Conservation (phyloP, 1,140 invertebrate species). For the Telenomus remus region DNA sequence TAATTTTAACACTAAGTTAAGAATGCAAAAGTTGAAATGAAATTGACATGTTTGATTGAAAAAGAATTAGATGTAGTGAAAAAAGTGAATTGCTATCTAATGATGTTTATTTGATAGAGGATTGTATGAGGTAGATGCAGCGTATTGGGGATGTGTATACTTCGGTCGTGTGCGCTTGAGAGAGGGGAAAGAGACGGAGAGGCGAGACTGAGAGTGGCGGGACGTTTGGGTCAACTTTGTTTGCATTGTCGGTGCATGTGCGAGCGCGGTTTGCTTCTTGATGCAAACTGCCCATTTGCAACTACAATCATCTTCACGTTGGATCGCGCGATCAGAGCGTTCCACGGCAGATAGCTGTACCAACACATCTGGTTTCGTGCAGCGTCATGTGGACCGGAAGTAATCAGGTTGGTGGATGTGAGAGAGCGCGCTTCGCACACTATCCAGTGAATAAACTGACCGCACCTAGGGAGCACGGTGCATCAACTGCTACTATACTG, state of each 20-base stretch:
- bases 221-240: slow-evolving; percentile 71
- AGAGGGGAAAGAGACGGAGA: slow-evolving; percentile 6
- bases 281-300: slow-evolving; percentile 75
- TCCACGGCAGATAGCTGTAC: slow-evolving; percentile 40
- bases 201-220: slow-evolving; percentile 55
- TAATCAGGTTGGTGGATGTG: slow-evolving; percentile 37
- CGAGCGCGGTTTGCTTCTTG: slow-evolving; percentile 67
- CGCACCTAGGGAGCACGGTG: slow-evolving; percentile 64
- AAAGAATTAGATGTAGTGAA: too few species aligned
- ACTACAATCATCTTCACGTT: slow-evolving; percentile 73
- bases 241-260: slow-evolving; percentile 71
- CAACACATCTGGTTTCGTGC: slow-evolving; percentile 29
- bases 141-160: slow-evolving; percentile 67
- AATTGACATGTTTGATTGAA: too few species aligned
- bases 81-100: slow-evolving; percentile 17
- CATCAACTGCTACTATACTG: slow-evolving; percentile 62
- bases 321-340: slow-evolving; percentile 59
- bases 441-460: slow-evolving; percentile 69
- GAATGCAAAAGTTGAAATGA: too few species aligned
- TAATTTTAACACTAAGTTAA: too few species aligned
- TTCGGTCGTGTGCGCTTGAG: slow-evolving; percentile 63
- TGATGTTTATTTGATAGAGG: slow-evolving; percentile 20
- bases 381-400: slow-evolving; percentile 48
- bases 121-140: slow-evolving; percentile 19
- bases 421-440: slow-evolving; percentile 41